Evolutionary conservation across 2,888 invertebrate genomes (phyloP).

Genomic region (Prenolepis imparis): DNA sequence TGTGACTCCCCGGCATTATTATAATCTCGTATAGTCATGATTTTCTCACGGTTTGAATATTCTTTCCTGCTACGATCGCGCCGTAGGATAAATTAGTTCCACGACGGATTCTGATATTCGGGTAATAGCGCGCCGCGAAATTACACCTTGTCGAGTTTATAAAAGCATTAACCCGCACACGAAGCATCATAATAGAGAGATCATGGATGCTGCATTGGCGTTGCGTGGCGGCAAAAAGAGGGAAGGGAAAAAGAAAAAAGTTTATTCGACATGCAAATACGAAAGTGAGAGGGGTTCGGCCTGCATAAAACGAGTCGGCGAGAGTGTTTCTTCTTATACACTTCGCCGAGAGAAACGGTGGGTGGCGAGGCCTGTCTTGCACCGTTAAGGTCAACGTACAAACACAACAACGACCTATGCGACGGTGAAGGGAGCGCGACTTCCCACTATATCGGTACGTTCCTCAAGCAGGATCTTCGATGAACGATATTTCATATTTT

Average conservation of each 20-base stretch:
- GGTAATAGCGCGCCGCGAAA: constrained; percentile 36
- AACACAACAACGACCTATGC: constrained; percentile 60
- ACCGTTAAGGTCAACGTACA: constrained; percentile 84
- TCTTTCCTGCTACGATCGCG: constrained; percentile 35
- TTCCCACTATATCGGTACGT: constrained; percentile 4
- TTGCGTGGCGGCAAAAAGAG: constrained; percentile 9
- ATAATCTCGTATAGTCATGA: constrained; percentile 30
- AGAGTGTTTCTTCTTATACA: constrained; percentile 78
- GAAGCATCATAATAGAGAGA: constrained; percentile 65
- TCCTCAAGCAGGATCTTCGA: not conserved
- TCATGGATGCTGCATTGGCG: constrained; percentile 40
- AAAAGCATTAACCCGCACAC: constrained; percentile 54
- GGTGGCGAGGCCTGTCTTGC: constrained; percentile 80
- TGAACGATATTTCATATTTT: constrained; percentile 3
- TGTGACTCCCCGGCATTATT: constrained; percentile 8
- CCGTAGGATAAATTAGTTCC: constrained; percentile 44
- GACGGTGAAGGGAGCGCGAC: not conserved
- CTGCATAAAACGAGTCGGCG: constrained; percentile 76
- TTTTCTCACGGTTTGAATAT: constrained; percentile 36
- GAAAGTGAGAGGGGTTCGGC: constrained; percentile 82
- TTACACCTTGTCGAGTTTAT: constrained; percentile 40
- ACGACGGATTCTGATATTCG: constrained; percentile 53
- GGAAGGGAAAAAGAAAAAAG: constrained; percentile 60
- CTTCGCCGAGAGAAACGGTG: constrained; percentile 76
- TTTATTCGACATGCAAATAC: constrained; percentile 79